Percentiles rank a stretch among this genome's conserved stretches.
Evolutionary conservation across 2,113 vertebrate genomes (phyloP).

Genomic region (Scophthalmus maximus): DNA sequence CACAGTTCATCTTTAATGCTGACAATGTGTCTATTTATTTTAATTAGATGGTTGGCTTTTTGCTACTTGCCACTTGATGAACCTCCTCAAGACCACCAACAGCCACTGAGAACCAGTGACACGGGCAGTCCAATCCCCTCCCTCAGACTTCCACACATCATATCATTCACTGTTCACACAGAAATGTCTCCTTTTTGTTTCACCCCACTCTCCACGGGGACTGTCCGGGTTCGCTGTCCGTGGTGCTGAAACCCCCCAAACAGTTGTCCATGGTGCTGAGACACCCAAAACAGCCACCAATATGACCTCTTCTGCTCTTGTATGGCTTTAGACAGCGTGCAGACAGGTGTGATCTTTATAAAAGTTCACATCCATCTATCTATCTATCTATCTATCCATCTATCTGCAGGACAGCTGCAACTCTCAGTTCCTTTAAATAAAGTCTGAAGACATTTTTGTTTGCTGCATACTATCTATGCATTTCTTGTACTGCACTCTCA

Average conservation of each 20-base stretch:
- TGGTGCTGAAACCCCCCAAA: slow-evolving; percentile 56
- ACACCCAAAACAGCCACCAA: slow-evolving; percentile 4
- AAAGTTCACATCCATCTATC: not conserved
- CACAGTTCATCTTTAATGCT: not conserved
- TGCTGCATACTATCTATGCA: no score
- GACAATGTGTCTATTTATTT: not conserved
- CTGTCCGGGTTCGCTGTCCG: slow-evolving; percentile 52
- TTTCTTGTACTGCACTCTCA: no score
- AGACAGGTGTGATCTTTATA: not conserved
- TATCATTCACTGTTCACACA: slow-evolving; percentile 10
- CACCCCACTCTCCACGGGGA: slow-evolving; percentile 35
- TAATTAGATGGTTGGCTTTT: not conserved
- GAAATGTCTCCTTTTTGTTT: slow-evolving; percentile 40
- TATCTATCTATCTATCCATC: not conserved
- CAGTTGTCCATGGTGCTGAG: slow-evolving; percentile 55
- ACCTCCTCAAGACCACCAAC: slow-evolving; percentile 4
- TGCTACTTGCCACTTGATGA: not conserved
- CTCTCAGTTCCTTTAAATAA: no score
- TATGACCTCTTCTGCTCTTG: not conserved
- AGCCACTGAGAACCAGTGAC: slow-evolving; percentile 23
- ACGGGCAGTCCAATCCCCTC: slow-evolving; percentile 16
- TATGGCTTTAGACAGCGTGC: not conserved
- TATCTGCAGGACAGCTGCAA: no score
- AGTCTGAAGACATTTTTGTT: no score
- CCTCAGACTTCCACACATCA: slow-evolving; percentile 23